A percentile compares a stretch with the other conserved stretches of the same genome.
Evolutionary conservation across 2,888 invertebrate genomes (phyloP).

Genomic region (Cyrtodaria siliqua): DNA sequence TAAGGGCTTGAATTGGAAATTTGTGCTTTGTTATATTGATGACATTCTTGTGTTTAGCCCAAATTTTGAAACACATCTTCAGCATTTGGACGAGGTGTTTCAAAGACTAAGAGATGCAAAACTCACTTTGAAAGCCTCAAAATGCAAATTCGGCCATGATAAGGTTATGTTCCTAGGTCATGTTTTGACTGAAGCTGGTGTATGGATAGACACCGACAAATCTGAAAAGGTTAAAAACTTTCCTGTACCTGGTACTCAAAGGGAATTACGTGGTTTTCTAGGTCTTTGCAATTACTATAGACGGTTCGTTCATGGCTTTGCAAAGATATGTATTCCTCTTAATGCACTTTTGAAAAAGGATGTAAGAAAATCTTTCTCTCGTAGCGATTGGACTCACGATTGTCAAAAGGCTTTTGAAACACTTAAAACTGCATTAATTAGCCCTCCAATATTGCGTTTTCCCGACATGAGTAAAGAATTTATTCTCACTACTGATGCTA

Average conservation of each 20-base stretch:
- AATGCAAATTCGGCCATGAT: constrained; percentile 52
- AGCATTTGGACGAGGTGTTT: constrained; percentile 54
- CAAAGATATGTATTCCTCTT: constrained; percentile 53
- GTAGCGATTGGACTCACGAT: constrained; percentile 57
- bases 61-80: constrained; percentile 49
- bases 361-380: constrained; percentile 26
- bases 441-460: constrained; percentile 56
- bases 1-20: background rate
- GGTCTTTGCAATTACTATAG: constrained; percentile 64
- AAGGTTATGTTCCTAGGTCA: constrained; percentile 58
- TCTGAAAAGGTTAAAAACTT: constrained; percentile 54
- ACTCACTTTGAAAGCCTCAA: constrained; percentile 55
- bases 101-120: constrained; percentile 41
- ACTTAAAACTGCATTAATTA: constrained; percentile 43
- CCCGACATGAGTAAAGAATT: constrained; percentile 26
- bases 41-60: constrained; percentile 62
- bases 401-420: constrained; percentile 52
- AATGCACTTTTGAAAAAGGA: constrained; percentile 37
- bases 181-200: constrained; percentile 45
- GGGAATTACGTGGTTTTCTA: constrained; percentile 55
- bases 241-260: constrained; percentile 42
- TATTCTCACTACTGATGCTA: constrained; percentile 54
- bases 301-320: constrained; percentile 47
- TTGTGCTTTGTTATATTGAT: constrained; percentile 39
- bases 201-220: constrained; percentile 48